phyloP scores from a whole-genome alignment of 1,140 invertebrate genomes.

The Drosophila guanche region DNA sequence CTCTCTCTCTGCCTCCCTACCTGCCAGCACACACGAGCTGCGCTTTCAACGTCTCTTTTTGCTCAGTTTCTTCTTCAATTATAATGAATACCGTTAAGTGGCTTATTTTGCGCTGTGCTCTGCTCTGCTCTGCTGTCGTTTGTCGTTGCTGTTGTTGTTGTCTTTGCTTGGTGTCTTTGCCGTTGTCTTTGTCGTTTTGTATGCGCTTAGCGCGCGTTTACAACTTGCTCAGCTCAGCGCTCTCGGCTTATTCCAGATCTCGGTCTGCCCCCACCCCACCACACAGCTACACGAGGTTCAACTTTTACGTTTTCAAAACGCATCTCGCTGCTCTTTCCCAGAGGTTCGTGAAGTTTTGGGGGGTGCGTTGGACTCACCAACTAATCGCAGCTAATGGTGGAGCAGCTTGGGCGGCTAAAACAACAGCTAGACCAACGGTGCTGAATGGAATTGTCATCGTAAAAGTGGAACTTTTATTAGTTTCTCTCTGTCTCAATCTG shows the following conservation, averaged over 20 bases:
- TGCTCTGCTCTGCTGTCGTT: too few species aligned
- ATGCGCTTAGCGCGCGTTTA: constrained; percentile 51
- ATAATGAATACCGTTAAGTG: constrained; percentile 78
- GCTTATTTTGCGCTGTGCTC: constrained; percentile 63
- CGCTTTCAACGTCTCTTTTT: constrained; percentile 44
- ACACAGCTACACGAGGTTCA: constrained; percentile 10
- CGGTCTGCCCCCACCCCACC: neutral
- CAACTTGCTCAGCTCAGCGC: constrained; percentile 41
- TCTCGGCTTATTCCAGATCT: constrained; percentile 56
- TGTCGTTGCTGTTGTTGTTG: too few species aligned
- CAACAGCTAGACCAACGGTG: constrained; percentile 38
- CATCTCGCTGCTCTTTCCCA: constrained; percentile 24
- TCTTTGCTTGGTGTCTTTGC: too few species aligned
- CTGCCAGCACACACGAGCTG: constrained; percentile 10
- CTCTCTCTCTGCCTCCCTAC: too few species aligned
- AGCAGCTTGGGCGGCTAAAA: constrained; percentile 40
- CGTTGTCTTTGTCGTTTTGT: constrained; percentile 51
- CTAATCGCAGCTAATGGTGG: constrained; percentile 59
- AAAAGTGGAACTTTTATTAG: constrained; percentile 16
- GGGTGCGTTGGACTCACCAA: constrained; percentile 26
- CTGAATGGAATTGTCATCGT: constrained; percentile 38
- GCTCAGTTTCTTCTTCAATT: constrained; percentile 64
- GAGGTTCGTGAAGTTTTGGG: constrained; percentile 34
- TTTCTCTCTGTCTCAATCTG: constrained; percentile 35
- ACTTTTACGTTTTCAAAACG: constrained; percentile 10